These are phyloP conservation scores for Pitangus sulphuratus DNA, from an alignment of 2,797 vertebrate genomes.

Conservation along the genomic window DNA sequence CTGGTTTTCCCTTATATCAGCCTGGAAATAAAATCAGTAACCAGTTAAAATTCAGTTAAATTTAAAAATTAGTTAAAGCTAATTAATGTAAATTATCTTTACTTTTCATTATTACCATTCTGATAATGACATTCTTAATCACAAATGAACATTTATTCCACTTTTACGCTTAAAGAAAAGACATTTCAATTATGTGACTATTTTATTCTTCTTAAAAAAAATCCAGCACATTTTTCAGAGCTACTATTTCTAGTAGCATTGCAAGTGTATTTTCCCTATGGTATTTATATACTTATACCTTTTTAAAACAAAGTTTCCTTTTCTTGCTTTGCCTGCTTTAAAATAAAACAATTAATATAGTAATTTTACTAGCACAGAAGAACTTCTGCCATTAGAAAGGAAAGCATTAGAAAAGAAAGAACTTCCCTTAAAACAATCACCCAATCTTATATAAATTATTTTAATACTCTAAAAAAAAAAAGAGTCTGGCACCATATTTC, in stretches of 20 bases:
- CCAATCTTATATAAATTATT: neutral
- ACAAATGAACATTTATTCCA: neutral
- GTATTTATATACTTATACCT: neutral
- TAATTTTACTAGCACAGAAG: neutral
- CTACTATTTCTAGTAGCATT: neutral
- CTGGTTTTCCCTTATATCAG: slow-evolving; percentile 87
- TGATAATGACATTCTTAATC: neutral
- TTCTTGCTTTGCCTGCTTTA: neutral
- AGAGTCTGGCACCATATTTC: neutral
- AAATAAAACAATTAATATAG: neutral
- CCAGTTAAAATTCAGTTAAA: neutral
- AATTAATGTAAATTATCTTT: neutral
- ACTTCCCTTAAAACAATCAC: neutral
- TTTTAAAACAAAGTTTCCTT: neutral
- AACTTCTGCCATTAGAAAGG: neutral
- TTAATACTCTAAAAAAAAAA: rapidly evolving
- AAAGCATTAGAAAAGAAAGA: neutral
- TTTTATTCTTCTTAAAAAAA: neutral
- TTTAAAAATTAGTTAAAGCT: neutral
- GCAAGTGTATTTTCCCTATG: neutral
- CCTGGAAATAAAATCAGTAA: slow-evolving; percentile 72
- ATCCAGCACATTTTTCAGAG: neutral
- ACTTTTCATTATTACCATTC: neutral
- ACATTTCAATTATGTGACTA: neutral
- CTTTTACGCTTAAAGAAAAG: neutral